Conservation (phyloP, 2,888 invertebrate genomes). For the Himalopsyche kuldschensis region DNA sequence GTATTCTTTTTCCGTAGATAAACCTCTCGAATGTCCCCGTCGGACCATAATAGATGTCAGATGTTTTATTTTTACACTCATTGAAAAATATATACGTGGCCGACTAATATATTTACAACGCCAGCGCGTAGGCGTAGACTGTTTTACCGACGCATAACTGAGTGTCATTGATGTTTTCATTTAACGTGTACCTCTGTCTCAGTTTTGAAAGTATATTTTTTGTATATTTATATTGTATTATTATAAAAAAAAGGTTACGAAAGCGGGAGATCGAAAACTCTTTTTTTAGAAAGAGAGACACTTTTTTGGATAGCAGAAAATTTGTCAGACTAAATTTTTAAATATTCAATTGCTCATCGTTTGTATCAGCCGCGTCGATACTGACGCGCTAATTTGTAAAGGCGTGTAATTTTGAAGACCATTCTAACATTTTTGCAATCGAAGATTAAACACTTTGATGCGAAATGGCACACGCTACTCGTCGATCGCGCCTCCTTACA, state of each 20-base stretch:
- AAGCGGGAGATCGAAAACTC: background rate
- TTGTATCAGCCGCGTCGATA: background rate
- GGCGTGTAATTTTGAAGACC: background rate
- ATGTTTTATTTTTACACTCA: conserved; percentile 29
- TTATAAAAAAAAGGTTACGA: background rate
- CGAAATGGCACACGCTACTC: background rate
- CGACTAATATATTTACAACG: conserved; percentile 4
- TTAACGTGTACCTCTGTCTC: background rate
- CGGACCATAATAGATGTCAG: conserved; percentile 15
- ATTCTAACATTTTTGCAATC: background rate
- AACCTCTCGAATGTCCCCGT: background rate
- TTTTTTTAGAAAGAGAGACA: background rate
- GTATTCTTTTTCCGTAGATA: conserved; percentile 12
- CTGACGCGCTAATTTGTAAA: background rate
- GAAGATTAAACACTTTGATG: background rate
- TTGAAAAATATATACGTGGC: conserved; percentile 14
- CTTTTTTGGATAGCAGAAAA: conserved; percentile 1
- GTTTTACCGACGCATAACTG: background rate
- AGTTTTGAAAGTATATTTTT: background rate
- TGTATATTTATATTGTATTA: background rate
- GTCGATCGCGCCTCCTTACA: background rate
- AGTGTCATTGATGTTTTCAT: background rate
- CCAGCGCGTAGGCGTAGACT: background rate
- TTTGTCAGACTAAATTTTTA: background rate
- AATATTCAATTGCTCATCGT: background rate